These are phyloP conservation scores for Cantharis rustica DNA, from an alignment of 2,888 invertebrate genomes.

Conservation along the genomic window DNA sequence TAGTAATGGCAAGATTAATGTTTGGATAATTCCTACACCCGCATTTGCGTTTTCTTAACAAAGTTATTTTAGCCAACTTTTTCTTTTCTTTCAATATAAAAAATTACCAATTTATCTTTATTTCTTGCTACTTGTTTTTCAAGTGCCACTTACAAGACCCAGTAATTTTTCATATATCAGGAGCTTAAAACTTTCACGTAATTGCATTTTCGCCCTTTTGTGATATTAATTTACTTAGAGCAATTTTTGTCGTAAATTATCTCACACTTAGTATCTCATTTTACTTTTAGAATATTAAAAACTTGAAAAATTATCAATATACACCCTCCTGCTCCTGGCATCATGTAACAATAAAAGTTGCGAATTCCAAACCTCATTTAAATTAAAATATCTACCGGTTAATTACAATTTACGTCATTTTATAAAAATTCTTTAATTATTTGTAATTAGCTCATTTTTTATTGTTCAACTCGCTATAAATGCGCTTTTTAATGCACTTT, in stretches of 20 bases:
- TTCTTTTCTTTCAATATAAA: not conserved
- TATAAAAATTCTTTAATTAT: not conserved
- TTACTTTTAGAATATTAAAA: not conserved
- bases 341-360: not conserved
- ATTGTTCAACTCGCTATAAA: not conserved
- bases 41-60: not conserved
- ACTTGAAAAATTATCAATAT: not conserved
- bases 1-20: not conserved
- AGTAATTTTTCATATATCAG: not conserved
- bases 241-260: not conserved
- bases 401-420: not conserved
- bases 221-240: not conserved
- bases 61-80: not conserved
- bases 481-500: not conserved
- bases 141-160: not conserved
- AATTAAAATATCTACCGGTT: not conserved
- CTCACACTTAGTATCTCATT: not conserved
- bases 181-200: not conserved
- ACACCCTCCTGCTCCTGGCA: not conserved
- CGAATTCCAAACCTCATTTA: not conserved
- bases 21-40: not conserved
- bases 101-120: not conserved
- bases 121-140: not conserved
- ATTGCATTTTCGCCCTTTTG: not conserved
- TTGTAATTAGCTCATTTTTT: not conserved